Evolutionary conservation across 1,140 invertebrate genomes (phyloP), one percentile per base, ranked within the genome.

Genomic region (Euura lappo): DNA sequence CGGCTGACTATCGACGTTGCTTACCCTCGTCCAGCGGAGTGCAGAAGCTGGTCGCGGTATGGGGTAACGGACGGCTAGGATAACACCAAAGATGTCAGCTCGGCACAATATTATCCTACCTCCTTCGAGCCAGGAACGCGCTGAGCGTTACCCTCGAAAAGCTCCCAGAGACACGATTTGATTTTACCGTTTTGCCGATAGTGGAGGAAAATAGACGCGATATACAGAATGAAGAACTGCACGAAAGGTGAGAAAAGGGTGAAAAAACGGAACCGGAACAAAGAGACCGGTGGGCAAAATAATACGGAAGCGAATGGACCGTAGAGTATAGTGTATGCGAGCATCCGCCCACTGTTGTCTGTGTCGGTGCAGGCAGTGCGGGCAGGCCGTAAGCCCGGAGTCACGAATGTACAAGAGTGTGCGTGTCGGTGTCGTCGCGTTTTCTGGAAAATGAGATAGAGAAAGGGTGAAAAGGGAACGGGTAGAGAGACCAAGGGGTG

Each of bases 1-100:
- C 82, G 81, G 80, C 78, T 76, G 75, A 79, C 83, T 85, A 85
- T 85, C 84, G 83, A 83, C 81, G 79, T 83, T 81, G 80, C 81
- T 81, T 79, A 65, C 73, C 74, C 71, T 72, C 47, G 45, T 65
- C 47, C 76, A 73, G 78, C 76, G 74, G 78, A 78, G 71, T 68
- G 72, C 69, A 11, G 76, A 74, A 72, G 73, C 44, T 73, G 69
- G 74, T 75, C 72, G 70, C 69, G 71, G 77, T 80, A 74, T 80
- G 74, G 75, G 76, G 74, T 79, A 78, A 79, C 79, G 79, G 75
- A 77, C 75, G 76, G 71, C 74, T 76, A 70, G 77, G 78, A 78
- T 80, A 83, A 80, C 82, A 80, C 79, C 81, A 76, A 81, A 79
- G 80, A 82, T 82, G 80, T 79, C 76, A 80, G 79, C 74, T 70